Percentiles rank a stretch among this genome's conserved stretches.
Evolutionary conservation across 2,797 vertebrate species (phyloP).

Genomic region (Sparidentex hasta): DNA sequence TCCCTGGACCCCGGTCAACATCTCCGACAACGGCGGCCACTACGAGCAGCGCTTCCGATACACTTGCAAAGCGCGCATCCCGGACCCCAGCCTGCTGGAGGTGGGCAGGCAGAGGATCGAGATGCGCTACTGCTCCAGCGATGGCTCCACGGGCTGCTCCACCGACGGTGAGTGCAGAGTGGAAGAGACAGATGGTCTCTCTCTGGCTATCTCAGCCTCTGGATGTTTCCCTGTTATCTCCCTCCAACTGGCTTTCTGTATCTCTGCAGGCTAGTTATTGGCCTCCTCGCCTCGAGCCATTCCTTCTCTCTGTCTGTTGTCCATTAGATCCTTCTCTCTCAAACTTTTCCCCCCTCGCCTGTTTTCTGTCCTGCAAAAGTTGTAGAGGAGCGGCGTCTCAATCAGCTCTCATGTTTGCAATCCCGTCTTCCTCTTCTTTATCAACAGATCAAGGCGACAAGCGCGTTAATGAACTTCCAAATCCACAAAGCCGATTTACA

Average conservation of each 20-base stretch:
- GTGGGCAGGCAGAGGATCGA: constrained; percentile 96
- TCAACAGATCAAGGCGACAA: constrained; percentile 60
- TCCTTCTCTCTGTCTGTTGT: constrained; percentile 35
- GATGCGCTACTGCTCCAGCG: constrained; percentile 98
- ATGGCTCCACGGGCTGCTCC: constrained; percentile 94
- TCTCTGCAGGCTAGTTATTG: constrained; percentile 59
- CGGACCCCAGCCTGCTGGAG: constrained; percentile 91
- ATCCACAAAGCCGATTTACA: constrained; percentile 64
- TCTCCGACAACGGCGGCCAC: constrained; percentile 96
- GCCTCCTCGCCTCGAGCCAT: constrained; percentile 47
- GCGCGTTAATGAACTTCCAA: constrained; percentile 77
- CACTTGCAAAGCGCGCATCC: constrained; percentile 95
- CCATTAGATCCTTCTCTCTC: constrained; percentile 29
- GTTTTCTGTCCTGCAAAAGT: constrained; percentile 32
- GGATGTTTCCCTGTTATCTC: constrained; percentile 52
- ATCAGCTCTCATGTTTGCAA: constrained; percentile 28
- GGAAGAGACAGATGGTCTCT: constrained; percentile 50
- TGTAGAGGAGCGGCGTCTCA: constrained; percentile 24
- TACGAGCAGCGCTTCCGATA: constrained; percentile 98
- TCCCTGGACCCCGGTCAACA: constrained; percentile 97
- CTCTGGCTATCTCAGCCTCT: constrained; percentile 48
- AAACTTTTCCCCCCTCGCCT: constrained; percentile 22
- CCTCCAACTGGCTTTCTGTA: constrained; percentile 42
- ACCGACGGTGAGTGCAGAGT: constrained; percentile 90
- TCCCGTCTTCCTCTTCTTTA: constrained; percentile 42